Percentiles rank a stretch among this genome's conserved stretches.
Conservation (phyloP, 1,140 invertebrate genomes). For the Sarcophaga peregrina region DNA sequence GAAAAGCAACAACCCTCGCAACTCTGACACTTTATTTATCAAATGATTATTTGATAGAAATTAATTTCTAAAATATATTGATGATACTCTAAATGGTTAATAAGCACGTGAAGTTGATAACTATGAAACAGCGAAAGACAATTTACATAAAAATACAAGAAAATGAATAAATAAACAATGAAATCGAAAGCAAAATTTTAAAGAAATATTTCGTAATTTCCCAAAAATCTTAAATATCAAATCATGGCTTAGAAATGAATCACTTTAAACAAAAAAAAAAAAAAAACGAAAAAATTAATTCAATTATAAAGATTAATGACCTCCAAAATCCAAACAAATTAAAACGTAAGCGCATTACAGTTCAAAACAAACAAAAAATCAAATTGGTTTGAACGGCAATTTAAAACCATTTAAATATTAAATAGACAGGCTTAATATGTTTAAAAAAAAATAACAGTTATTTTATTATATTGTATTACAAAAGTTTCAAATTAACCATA, state of each 20-base stretch:
- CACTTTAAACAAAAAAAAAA: background rate
- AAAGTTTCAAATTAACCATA: slow-evolving; percentile 7
- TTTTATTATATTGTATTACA: background rate
- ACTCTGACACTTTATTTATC: too few species aligned
- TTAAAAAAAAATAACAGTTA: slow-evolving; percentile 29
- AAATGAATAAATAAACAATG: too few species aligned
- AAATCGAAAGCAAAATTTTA: too few species aligned
- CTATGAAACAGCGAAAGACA: too few species aligned
- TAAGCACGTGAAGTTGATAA: background rate
- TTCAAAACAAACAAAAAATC: too few species aligned
- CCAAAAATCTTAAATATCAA: background rate
- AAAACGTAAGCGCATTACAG: background rate
- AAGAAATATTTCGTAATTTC: slow-evolving; percentile 7
- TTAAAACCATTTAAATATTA: too few species aligned
- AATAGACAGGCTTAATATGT: background rate
- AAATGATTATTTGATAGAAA: too few species aligned
- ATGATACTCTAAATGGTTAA: too few species aligned
- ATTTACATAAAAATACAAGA: too few species aligned
- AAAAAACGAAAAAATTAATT: background rate
- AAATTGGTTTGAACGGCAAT: too few species aligned
- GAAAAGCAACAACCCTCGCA: too few species aligned
- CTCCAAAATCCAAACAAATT: slow-evolving; percentile 17
- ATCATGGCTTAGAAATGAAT: background rate
- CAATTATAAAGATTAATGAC: slow-evolving; percentile 30
- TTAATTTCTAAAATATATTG: too few species aligned